Evolutionary conservation across 1,140 invertebrate species (phyloP), one percentile per base, ranked within the genome.

Genomic region (Oncopodura yosiiana): DNA sequence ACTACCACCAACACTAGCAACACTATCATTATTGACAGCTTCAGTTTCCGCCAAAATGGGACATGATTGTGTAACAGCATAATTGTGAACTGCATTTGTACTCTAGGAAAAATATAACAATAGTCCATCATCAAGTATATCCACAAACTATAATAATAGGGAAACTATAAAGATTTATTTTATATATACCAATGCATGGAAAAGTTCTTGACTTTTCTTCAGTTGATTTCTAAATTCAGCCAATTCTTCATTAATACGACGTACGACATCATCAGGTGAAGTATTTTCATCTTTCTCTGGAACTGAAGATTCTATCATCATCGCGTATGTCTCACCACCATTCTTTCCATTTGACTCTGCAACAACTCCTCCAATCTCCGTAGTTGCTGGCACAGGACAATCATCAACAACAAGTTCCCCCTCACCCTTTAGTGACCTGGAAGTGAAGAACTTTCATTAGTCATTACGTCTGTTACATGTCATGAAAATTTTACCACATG

Each of bases 171-270:
- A 23, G 16, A 26, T 6, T 9, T 14, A 6, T 9, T 18, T 19
- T 19, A 12, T 16, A 41, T 8, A 18, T 43, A 61, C 58, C 9
- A 56, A 29, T 26, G 50, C 53, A 27, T 56, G 49, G 24, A 63
- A 60, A 11, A 57, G 48, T 54, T 63, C 61, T 46, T 63, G 61
- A 50, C 61, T 58, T 44, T 56, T 55, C 19, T 59, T 60, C 19
- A 63, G 52, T 36, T 63, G 61, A 14, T 57, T 30, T 18, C 58
- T 44, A 30, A 63, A 63, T 42, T 63, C 61, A 18, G 61, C 58
- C 14, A 63, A 32, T 42, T 63, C 61, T 41, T 63, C 55, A 23
- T 60, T 45, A 8, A 63, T 63, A 5, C 55, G 41, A 0, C 53
- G 53, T n/a, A 63, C 61, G 6, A 60, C 48, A 18, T 52, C 51